Conservation (phyloP, 2,797 vertebrate species). For the Ctenosaura bakeri region DNA sequence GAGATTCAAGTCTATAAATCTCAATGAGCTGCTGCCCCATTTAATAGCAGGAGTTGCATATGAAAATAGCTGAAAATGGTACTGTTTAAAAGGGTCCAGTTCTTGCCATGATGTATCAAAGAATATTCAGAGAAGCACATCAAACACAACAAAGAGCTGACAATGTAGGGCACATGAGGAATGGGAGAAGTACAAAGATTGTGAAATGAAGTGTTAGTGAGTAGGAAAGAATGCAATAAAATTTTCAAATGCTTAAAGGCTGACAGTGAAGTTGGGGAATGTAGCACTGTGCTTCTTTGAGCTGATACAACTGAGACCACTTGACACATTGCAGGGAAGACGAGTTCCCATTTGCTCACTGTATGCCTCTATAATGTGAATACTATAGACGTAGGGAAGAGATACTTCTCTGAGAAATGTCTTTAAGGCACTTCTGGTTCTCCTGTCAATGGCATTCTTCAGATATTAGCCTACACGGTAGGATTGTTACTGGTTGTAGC, state of each 20-base stretch:
- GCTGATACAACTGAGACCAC: background rate
- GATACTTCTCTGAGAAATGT: background rate
- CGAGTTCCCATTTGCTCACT: background rate
- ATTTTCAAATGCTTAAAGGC: constrained; percentile 6
- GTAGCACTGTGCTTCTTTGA: background rate
- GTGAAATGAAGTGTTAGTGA: background rate
- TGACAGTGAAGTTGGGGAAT: background rate
- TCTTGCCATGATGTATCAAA: constrained; percentile 10
- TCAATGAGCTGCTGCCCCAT: background rate
- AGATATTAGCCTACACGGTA: too few species aligned
- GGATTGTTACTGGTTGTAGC: too few species aligned
- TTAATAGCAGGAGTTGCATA: background rate
- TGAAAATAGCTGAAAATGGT: background rate
- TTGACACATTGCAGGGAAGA: background rate
- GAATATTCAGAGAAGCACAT: constrained; percentile 8
- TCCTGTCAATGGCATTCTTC: too few species aligned
- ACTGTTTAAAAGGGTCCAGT: background rate
- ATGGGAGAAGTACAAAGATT: background rate
- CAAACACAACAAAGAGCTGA: background rate
- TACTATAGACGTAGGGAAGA: background rate
- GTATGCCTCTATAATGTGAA: background rate
- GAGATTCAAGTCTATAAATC: constrained; percentile 1
- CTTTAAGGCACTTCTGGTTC: background rate
- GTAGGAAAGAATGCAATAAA: background rate
- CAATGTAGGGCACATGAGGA: background rate